Evolutionary conservation across 2,797 vertebrate genomes (phyloP).

Genomic region (Pantherophis alleghaniensis): DNA sequence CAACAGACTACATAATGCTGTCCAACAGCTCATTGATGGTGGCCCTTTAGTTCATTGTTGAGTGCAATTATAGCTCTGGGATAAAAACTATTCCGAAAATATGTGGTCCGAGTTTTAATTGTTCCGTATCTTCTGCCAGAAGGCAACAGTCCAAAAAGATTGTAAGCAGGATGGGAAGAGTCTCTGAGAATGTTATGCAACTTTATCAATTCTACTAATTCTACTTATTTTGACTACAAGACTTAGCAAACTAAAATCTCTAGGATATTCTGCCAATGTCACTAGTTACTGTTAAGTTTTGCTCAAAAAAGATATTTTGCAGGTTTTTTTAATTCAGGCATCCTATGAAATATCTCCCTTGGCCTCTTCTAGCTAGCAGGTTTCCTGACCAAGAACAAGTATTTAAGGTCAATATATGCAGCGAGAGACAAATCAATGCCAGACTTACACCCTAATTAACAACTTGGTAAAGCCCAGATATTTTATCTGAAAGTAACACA

Average conservation of each 20-base stretch:
- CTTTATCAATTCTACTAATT: too few relatives aligned
- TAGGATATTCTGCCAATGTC: neutral
- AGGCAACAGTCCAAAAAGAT: too few relatives aligned
- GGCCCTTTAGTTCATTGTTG: too few relatives aligned
- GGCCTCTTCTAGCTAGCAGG: neutral
- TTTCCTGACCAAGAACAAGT: neutral
- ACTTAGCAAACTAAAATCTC: slow-evolving; percentile 11
- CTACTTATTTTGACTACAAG: neutral
- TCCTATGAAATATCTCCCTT: neutral
- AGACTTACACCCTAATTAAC: neutral
- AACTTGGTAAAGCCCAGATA: neutral
- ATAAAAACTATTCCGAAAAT: too few relatives aligned
- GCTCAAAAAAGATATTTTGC: neutral
- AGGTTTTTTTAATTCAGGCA: neutral
- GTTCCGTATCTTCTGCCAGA: too few relatives aligned
- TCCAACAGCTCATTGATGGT: too few relatives aligned
- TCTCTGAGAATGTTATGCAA: too few relatives aligned
- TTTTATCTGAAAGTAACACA: neutral
- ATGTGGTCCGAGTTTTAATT: too few relatives aligned
- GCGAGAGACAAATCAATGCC: neutral
- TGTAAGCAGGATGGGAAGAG: too few relatives aligned
- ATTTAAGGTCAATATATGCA: neutral
- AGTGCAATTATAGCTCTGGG: too few relatives aligned
- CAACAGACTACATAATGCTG: too few relatives aligned
- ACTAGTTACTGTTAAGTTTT: neutral